phyloP scores from a whole-genome alignment of 1,140 invertebrate species.

The Panulirus ornatus region DNA sequence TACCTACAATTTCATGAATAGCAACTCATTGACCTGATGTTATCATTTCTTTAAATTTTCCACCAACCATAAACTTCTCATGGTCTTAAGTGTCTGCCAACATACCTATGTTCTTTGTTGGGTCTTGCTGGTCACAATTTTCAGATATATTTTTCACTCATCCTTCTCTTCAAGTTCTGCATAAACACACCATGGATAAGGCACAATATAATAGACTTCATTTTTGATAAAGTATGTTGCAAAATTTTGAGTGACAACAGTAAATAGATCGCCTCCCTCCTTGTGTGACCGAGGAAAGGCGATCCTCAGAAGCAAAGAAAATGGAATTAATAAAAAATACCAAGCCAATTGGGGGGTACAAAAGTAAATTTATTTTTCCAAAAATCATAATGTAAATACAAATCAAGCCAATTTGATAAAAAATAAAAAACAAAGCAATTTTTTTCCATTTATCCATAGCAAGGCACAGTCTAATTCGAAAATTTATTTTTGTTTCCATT shows the following conservation, averaged over 20 bases:
- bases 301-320: slow-evolving; percentile 27
- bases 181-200: too few species aligned
- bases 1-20: too few species aligned
- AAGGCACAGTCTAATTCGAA: slow-evolving; percentile 73
- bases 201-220: too few species aligned
- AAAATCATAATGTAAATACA: slow-evolving; percentile 64
- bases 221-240: too few species aligned
- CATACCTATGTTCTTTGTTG: too few species aligned
- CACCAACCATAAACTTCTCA: too few species aligned
- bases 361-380: slow-evolving; percentile 71
- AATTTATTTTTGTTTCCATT: slow-evolving; percentile 31
- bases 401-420: slow-evolving; percentile 70
- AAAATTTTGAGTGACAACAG: slow-evolving; percentile 2
- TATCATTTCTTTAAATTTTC: too few species aligned
- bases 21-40: too few species aligned
- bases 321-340: slow-evolving; percentile 50
- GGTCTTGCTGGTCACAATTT: too few species aligned
- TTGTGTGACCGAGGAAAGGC: background rate
- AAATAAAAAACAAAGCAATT: slow-evolving; percentile 58
- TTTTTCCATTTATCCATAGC: slow-evolving; percentile 62
- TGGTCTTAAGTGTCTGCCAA: too few species aligned
- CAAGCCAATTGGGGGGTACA: slow-evolving; percentile 71
- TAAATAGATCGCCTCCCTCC: background rate
- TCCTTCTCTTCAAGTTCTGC: too few species aligned
- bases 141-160: too few species aligned